Base-by-base conservation (phyloP, 2,797 vertebrate species). In the Sebastes itinus region DNA sequence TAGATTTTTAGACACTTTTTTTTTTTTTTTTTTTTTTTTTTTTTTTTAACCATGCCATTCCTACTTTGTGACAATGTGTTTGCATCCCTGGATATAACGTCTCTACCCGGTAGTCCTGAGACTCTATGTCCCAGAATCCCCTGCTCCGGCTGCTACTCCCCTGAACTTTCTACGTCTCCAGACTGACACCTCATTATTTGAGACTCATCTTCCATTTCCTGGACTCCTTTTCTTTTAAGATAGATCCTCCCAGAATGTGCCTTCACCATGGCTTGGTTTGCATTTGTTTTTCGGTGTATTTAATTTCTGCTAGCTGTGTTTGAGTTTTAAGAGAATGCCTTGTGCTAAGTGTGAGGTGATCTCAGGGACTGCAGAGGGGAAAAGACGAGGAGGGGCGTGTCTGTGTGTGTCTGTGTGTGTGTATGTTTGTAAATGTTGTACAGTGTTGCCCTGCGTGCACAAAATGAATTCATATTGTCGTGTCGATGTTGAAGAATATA, bases 161-260 rank as follows among this genome's bases (percentile, higher is more conserved):
- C 80, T 72, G 72, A 83, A 42, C 74, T 75, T 68, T 79, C n/a
- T 28, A 20, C 25, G 62, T 81, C 78, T 38, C 27, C 58, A 70
- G 76, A 80, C 74, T 9, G 18, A 80, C 70, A 62, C 68, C 74
- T 66, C 66, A 2, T 52, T 38, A 27, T 76, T 22, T 28, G 32
- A 72, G 49, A 69, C 49, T 60, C 8, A 23, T 74, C 81, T 72
- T 62, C 64, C 80, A 63, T 84, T 64, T 82, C 77, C 76, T 42
- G 72, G 82, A 89, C 81, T 89, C 66, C 20, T 61, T 71, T 49
- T 71, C 64, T 49, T 69, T 85, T 78, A 87, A 77, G 71, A 91
- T 77, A 4, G 70, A 84, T 81, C 78, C 91, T 90, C 88, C 94
- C 94, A 91, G 89, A 95, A 94, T 87, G 95, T 96, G 96, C 95